These are phyloP conservation scores for Polyodon spathula DNA, from an alignment of 2,113 vertebrate species.

Conservation along the genomic window DNA sequence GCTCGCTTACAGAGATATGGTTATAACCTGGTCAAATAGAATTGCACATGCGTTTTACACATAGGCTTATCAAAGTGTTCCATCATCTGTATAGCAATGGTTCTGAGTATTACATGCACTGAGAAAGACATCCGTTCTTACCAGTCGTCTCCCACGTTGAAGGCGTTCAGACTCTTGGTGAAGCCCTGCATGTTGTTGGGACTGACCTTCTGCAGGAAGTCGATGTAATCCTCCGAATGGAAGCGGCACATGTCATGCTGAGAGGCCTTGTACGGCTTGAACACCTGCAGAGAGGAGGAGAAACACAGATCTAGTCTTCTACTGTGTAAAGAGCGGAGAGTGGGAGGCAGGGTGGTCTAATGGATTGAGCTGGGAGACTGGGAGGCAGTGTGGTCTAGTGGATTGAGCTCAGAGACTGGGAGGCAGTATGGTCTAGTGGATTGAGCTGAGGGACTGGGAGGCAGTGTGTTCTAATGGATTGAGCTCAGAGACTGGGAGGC, in stretches of 20 bases:
- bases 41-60: too few relatives aligned
- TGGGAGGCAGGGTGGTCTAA: background rate
- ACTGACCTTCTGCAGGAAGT: constrained; percentile 94
- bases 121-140: constrained; percentile 42
- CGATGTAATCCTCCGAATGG: constrained; percentile 97
- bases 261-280: constrained; percentile 94
- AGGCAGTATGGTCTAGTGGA: too few relatives aligned
- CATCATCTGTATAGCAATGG: too few relatives aligned
- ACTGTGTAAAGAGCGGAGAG: background rate
- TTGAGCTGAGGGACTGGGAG: too few relatives aligned
- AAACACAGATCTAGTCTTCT: background rate
- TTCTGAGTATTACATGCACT: background rate
- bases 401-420: too few relatives aligned
- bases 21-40: too few relatives aligned
- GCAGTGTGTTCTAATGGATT: too few relatives aligned
- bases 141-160: constrained; percentile 97
- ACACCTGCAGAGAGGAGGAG: constrained; percentile 60
- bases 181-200: constrained; percentile 98
- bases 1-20: background rate
- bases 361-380: too few relatives aligned
- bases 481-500: too few relatives aligned
- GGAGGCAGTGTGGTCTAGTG: too few relatives aligned
- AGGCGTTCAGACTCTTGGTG: constrained; percentile 96
- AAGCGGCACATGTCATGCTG: constrained; percentile 98
- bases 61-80: too few relatives aligned